Percentiles rank a stretch among this genome's conserved stretches.
phyloP scores from a whole-genome alignment of 2,797 vertebrate genomes.

The Tachyglossus aculeatus region DNA sequence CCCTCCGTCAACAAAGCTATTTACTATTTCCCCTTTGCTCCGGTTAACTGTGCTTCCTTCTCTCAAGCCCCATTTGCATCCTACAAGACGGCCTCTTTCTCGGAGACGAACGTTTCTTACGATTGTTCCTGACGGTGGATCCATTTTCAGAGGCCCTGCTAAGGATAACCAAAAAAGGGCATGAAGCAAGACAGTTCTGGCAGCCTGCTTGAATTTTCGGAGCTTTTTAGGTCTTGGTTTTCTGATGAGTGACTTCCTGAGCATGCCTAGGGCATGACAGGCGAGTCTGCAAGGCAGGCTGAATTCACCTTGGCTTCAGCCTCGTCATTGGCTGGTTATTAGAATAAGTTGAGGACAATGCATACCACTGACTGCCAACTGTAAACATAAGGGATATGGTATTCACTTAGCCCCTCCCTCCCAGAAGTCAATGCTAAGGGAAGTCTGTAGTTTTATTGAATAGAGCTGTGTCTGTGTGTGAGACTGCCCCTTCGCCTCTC shows the following conservation, averaged over 20 bases:
- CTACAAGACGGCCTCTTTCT: slow-evolving; percentile 71
- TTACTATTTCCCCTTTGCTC: slow-evolving; percentile 45
- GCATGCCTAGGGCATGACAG: slow-evolving; percentile 83
- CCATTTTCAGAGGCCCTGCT: slow-evolving; percentile 84
- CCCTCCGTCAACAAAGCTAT: slow-evolving; percentile 42
- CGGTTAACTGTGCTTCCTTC: slow-evolving; percentile 51
- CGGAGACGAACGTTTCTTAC: slow-evolving; percentile 87
- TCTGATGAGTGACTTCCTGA: slow-evolving; percentile 81
- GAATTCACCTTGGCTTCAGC: slow-evolving; percentile 72
- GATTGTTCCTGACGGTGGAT: slow-evolving; percentile 88
- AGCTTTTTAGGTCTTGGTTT: slow-evolving; percentile 80
- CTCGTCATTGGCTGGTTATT: slow-evolving; percentile 74
- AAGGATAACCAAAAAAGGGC: slow-evolving; percentile 90
- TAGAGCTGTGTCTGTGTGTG: slow-evolving; percentile 70
- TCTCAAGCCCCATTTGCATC: slow-evolving; percentile 60
- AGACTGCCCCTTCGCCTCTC: slow-evolving; percentile 63
- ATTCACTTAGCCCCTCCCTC: slow-evolving; percentile 78
- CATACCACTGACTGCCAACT: slow-evolving; percentile 75
- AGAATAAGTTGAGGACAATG: slow-evolving; percentile 80
- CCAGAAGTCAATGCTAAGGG: slow-evolving; percentile 86
- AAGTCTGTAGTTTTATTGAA: slow-evolving; percentile 78
- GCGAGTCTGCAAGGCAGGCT: slow-evolving; percentile 77
- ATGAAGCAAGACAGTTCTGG: slow-evolving; percentile 81
- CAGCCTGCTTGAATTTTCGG: slow-evolving; percentile 76
- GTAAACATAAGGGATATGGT: slow-evolving; percentile 82